Evolutionary conservation across 1,140 invertebrate genomes (phyloP).

Genomic region (Drosophila carrolli): DNA sequence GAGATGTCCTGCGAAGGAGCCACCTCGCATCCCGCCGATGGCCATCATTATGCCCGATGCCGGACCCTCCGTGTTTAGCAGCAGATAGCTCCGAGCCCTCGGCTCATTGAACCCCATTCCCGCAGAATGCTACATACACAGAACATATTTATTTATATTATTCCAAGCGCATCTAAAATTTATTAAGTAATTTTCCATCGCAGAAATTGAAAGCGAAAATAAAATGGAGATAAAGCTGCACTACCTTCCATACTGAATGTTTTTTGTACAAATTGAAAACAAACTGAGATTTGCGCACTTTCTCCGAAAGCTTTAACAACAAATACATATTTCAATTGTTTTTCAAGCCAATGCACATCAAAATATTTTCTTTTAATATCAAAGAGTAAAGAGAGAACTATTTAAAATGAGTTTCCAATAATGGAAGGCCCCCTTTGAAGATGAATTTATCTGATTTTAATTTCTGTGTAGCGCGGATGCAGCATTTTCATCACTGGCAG

Average conservation of each 20-base stretch:
- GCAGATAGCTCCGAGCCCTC: constrained; percentile 4
- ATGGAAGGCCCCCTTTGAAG: background rate
- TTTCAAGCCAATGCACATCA: background rate
- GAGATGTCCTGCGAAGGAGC: constrained; percentile 4
- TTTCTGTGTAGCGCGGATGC: constrained; percentile 1
- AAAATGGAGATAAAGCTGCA: too few relatives aligned
- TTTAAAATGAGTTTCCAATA: background rate
- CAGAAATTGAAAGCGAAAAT: too few relatives aligned
- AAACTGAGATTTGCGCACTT: too few relatives aligned
- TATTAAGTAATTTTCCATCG: background rate
- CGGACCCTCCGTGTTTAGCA: constrained; percentile 14
- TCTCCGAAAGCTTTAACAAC: background rate
- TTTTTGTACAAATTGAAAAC: background rate
- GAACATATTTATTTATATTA: background rate
- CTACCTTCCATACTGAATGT: too few relatives aligned
- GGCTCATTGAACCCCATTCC: background rate
- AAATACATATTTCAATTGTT: background rate
- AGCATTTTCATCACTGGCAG: constrained; percentile 90
- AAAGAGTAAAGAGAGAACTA: background rate
- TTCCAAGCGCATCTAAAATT: background rate
- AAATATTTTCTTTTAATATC: background rate
- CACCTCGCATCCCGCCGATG: constrained; percentile 72
- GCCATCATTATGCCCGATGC: constrained; percentile 84
- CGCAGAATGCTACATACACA: background rate
- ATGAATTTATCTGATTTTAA: constrained; percentile 87